A percentile compares a stretch with the other conserved stretches of the same genome.
phyloP scores from a whole-genome alignment of 2,888 invertebrate species.

The Athalia circularis region DNA sequence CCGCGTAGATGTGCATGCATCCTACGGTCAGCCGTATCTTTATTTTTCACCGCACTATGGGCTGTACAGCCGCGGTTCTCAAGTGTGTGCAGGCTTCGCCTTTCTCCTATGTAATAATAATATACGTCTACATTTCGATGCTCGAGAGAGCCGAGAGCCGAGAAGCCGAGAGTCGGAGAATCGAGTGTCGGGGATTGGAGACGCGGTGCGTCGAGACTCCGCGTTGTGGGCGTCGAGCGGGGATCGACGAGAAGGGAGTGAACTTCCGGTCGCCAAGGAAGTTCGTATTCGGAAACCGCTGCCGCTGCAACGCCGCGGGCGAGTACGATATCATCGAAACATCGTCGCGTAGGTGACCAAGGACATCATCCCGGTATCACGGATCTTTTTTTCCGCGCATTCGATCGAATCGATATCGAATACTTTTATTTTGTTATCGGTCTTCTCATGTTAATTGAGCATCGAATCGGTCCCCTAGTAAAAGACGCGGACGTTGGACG shows the following conservation, averaged over 20 bases:
- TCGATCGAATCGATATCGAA: not conserved
- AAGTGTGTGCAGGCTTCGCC: not conserved
- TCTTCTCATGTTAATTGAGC: no score
- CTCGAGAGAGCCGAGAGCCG: no score
- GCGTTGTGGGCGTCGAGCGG: conserved; percentile 18
- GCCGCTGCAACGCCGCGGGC: conserved; percentile 5
- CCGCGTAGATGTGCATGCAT: conserved; percentile 11
- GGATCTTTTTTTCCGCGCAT: not conserved
- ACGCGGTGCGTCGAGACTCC: not conserved
- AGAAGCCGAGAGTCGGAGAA: not conserved
- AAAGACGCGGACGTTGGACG: not conserved
- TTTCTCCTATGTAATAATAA: not conserved
- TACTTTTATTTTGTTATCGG: not conserved
- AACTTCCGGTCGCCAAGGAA: conserved; percentile 43
- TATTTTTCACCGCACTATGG: conserved; percentile 22
- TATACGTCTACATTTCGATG: not conserved
- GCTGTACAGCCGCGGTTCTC: not conserved
- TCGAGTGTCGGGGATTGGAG: conserved; percentile 17
- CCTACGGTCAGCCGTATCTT: conserved; percentile 22
- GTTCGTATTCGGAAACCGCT: conserved; percentile 40
- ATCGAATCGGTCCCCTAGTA: no score
- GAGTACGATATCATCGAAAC: not conserved
- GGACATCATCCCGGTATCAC: not conserved
- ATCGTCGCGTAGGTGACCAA: conserved; percentile 27
- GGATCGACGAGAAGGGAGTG: not conserved